These are phyloP conservation scores for Buathra laborator DNA, from an alignment of 2,888 invertebrate genomes.

Conservation along the genomic window DNA sequence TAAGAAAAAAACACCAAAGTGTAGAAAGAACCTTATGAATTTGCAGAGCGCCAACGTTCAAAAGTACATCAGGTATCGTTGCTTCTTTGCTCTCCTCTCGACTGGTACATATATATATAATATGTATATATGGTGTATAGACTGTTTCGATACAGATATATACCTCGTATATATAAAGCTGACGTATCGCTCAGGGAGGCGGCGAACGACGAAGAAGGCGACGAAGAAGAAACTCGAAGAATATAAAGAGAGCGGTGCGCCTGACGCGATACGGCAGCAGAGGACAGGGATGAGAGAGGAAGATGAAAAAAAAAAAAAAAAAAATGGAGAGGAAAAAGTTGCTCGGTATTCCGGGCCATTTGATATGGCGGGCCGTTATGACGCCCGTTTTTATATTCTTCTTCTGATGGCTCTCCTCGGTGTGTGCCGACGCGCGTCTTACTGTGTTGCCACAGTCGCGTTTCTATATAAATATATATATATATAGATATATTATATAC, in stretches of 20 bases:
- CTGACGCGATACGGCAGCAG: constrained; percentile 51
- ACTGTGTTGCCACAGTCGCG: not conserved
- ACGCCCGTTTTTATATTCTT: constrained; percentile 68
- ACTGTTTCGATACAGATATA: not conserved
- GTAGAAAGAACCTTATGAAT: constrained; percentile 63
- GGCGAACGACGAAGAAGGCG: constrained; percentile 73
- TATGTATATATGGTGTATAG: constrained; percentile 14
- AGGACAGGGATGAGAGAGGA: constrained; percentile 18
- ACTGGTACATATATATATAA: constrained; percentile 29
- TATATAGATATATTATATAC: not conserved
- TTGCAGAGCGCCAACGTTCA: constrained; percentile 54
- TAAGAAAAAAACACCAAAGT: constrained; percentile 25
- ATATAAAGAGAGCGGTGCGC: constrained; percentile 53
- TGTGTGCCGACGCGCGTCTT: constrained; percentile 36
- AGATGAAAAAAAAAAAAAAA: constrained; percentile 26
- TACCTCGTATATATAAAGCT: constrained; percentile 62
- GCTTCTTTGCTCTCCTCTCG: constrained; percentile 28
- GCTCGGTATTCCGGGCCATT: constrained; percentile 68
- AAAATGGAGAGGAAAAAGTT: constrained; percentile 39
- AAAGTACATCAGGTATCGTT: constrained; percentile 29
- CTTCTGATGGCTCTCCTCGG: constrained; percentile 52
- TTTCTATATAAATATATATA: not conserved
- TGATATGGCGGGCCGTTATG: constrained; percentile 72
- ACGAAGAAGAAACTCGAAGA: constrained; percentile 70
- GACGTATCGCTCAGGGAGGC: constrained; percentile 64